Base-by-base conservation (phyloP, 37 sponge, comb jelly and placozoan genomes). In the Haliclona indistincta region DNA sequence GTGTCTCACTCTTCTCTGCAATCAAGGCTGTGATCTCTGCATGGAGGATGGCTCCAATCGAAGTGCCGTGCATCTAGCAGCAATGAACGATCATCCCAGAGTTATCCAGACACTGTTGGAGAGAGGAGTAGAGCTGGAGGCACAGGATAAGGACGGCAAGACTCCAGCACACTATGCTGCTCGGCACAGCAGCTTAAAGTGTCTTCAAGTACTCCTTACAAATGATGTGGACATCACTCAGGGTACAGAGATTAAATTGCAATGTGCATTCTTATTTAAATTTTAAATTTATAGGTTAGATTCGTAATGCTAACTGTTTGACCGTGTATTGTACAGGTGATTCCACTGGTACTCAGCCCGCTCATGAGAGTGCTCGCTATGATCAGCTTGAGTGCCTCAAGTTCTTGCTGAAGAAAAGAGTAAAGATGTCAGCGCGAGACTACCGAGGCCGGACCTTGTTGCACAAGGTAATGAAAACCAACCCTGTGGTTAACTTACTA, bases 111-210 rank as follows among this genome's bases (percentile, higher is more conserved):
- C 44, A 19, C 62, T 91, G 20, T 53, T 88, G 78, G 84, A 83
- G 26, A 56, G 84, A 62, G 93, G 93, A 34, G 54, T 81, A 45
- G 84, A 83, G 39, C 62, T 87, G 39, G 93, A 88, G 38, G 60
- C 76, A 15, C 45, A 34, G 4, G 93, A 91, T 78, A 13, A 38
- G n/a, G 43, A 73, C 42, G 93, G 93, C 25, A 83, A 64, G 71
- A 78, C 74, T 35, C 88, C 93, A 38, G 84, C 84, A 26, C 93
- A 91, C 43, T 91, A 84, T 69, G 84, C 89, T 29, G 84, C 84
- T 39, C 45, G 34, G 26, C 23, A 71, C n/a, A 85, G 88, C 2
- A 88, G 73, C 47, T 33, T 88, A 30, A 52, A 32, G 32, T 79
- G 84, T 37, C 56, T 91, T 30, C 41, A 73, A 42, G 10, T 66